Conservation (phyloP, 2,888 invertebrate genomes). For the Lymantria monacha region DNA sequence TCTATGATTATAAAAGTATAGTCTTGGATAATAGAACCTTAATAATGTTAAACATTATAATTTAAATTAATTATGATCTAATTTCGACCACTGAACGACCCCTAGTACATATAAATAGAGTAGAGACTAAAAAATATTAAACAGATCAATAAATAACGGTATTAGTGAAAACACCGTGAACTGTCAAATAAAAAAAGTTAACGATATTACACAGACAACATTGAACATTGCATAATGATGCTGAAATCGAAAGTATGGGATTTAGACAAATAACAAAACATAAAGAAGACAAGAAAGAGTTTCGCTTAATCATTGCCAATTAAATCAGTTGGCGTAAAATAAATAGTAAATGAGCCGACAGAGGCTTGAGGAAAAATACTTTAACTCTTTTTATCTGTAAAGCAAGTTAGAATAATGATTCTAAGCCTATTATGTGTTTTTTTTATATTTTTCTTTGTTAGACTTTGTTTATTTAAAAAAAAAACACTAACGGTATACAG, state of each 20-base stretch:
- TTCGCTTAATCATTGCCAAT: conserved; percentile 26
- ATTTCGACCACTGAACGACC: no score
- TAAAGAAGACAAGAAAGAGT: conserved; percentile 33
- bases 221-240: conserved; percentile 47
- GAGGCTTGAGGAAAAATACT: not conserved
- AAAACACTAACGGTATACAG: no score
- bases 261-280: conserved; percentile 33
- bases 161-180: conserved; percentile 26
- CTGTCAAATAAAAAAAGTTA: conserved; percentile 26
- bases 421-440: no score
- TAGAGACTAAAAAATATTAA: not conserved
- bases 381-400: no score
- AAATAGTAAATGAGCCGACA: not conserved
- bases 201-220: conserved; percentile 33
- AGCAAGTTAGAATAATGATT: no score
- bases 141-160: conserved; percentile 20
- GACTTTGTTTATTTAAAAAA: no score
- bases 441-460: no score
- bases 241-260: conserved; percentile 49
- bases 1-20: no score
- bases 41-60: no score
- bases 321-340: conserved; percentile 16
- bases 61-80: no score
- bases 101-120: not conserved
- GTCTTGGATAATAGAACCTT: no score